Evolutionary conservation across 2,113 vertebrate species (phyloP).

Genomic region (Etia nguti): DNA sequence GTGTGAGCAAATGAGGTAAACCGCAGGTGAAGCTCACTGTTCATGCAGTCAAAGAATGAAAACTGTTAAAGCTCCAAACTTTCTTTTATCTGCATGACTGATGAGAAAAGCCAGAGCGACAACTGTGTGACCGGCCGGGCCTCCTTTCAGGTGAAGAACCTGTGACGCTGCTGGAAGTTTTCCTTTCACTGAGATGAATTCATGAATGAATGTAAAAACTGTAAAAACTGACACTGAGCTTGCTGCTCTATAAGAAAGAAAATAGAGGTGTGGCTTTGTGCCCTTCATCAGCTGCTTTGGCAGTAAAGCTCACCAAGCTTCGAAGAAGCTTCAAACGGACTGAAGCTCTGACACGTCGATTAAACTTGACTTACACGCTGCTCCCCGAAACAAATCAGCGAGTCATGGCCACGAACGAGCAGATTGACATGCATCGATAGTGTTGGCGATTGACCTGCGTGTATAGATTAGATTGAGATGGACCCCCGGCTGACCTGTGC

Average conservation of each 20-base stretch:
- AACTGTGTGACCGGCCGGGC: neutral
- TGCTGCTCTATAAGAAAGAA: neutral
- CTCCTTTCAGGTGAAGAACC: neutral
- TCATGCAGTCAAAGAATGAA: neutral
- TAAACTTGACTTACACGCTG: neutral
- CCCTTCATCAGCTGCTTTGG: neutral
- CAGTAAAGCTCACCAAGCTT: neutral
- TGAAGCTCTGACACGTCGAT: neutral
- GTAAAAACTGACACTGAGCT: neutral
- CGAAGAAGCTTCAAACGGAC: neutral
- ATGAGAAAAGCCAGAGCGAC: neutral
- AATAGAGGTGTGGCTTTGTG: neutral
- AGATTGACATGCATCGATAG: neutral
- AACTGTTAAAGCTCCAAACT: neutral
- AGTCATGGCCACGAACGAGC: neutral
- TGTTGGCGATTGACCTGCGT: no score
- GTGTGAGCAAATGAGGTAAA: neutral
- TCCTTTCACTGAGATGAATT: neutral
- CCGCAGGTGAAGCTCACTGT: neutral
- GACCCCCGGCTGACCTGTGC: neutral
- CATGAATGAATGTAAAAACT: neutral
- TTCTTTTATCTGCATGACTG: neutral
- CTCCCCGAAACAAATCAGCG: neutral
- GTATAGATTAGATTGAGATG: neutral
- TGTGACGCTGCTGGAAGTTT: no score